These are phyloP conservation scores for Diadumene lineata DNA, from an alignment of 92 coral and sea anemone species.

Conservation along the genomic window DNA sequence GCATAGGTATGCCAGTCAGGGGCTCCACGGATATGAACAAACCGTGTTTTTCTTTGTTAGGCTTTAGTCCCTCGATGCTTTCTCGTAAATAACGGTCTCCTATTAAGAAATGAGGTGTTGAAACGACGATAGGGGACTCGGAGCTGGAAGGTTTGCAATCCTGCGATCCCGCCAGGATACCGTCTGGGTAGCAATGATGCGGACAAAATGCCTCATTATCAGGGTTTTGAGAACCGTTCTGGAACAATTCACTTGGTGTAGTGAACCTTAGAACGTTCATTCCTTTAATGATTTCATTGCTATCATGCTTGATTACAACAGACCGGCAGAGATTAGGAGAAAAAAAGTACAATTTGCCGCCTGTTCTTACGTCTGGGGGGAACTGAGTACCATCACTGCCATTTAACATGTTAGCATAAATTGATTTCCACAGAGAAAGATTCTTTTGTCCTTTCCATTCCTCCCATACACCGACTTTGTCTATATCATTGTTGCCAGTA, in stretches of 20 bases:
- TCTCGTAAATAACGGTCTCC: constrained; percentile 70
- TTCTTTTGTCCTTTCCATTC: constrained; percentile 62
- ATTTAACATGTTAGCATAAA: constrained; percentile 86
- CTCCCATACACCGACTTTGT: constrained; percentile 49
- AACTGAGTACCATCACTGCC: constrained; percentile 96
- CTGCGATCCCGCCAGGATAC: constrained; percentile 48
- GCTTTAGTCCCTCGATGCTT: constrained; percentile 62
- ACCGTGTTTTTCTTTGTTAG: constrained; percentile 65
- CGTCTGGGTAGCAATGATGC: constrained; percentile 72
- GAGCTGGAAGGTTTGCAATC: constrained; percentile 8
- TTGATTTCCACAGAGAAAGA: constrained; percentile 66
- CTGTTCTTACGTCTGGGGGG: constrained; percentile 49
- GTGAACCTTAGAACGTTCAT: constrained; percentile 68
- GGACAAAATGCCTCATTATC: constrained; percentile 79
- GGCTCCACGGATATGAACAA: constrained; percentile 70
- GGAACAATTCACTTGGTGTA: constrained; percentile 59
- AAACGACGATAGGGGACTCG: constrained; percentile 68
- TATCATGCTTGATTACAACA: constrained; percentile 57
- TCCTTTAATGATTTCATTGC: constrained; percentile 27
- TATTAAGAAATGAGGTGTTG: constrained; percentile 84
- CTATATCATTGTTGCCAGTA: constrained; percentile 67
- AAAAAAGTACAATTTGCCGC: constrained; percentile 61
- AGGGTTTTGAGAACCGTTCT: constrained; percentile 54
- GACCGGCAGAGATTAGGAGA: constrained; percentile 76
- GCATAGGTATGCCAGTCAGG: constrained; percentile 66